Evolutionary conservation across 2,888 invertebrate genomes (phyloP).

Genomic region (Chalcosyrphus nemorum): DNA sequence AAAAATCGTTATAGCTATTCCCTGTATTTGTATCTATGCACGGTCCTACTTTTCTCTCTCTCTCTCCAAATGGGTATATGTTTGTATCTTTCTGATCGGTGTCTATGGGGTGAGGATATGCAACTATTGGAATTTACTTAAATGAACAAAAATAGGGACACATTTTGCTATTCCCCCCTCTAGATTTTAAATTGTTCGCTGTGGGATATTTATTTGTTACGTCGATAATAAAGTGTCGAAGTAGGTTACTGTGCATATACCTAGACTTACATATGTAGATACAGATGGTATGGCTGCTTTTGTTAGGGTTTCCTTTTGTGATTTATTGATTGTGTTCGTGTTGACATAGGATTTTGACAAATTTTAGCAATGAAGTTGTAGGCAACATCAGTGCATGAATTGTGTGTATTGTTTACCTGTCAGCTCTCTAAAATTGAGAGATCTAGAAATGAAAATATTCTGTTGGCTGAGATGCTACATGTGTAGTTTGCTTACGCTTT

Average conservation of each 20-base stretch:
- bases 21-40: neutral
- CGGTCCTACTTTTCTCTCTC: neutral
- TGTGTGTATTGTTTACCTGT: constrained; percentile 34
- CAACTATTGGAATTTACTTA: constrained; percentile 52
- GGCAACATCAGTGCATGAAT: constrained; percentile 33
- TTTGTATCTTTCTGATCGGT: neutral
- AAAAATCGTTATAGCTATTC: constrained; percentile 42
- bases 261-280: constrained; percentile 2
- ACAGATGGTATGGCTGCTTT: constrained; percentile 20
- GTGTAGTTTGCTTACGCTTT: neutral
- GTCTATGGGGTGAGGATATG: constrained; percentile 9
- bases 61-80: no score
- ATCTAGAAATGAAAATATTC: constrained; percentile 7
- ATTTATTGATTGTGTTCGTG: constrained; percentile 62
- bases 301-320: constrained; percentile 54
- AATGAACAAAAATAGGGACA: constrained; percentile 53
- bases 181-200: constrained; percentile 58
- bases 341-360: constrained; percentile 60
- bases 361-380: constrained; percentile 30
- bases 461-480: neutral
- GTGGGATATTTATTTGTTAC: constrained; percentile 68
- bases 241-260: constrained; percentile 43
- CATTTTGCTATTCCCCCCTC: constrained; percentile 28
- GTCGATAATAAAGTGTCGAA: constrained; percentile 67
- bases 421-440: constrained; percentile 10